Base-by-base conservation (phyloP, 1,140 invertebrate species). In the Adelges cooleyi region DNA sequence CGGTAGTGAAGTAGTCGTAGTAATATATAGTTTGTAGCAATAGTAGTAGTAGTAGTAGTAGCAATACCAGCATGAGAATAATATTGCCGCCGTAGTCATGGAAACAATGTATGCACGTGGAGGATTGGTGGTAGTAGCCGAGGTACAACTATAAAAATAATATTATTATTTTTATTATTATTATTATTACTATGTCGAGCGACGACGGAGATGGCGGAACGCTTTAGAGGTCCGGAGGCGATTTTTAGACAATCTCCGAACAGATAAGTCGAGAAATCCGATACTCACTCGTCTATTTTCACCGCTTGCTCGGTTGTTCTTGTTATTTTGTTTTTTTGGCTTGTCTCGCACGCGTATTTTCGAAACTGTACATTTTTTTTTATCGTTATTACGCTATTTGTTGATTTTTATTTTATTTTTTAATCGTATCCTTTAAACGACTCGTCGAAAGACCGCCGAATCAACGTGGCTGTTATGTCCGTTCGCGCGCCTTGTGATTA, bases 61-160 rank as follows among this genome's bases (percentile, higher is more conserved):
- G n/a, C n/a, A 33, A 33, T 33, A 33, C 5, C 29, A 11, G 5
- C 11, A 29, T 18, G 17, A n/a, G n/a, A n/a, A n/a, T n/a, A n/a
- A n/a, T n/a, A n/a, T 38, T 22, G 54, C 15, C 18, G 13, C 38
- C 22, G 40, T 29, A 23, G 40, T 59, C 38, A 3, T 59, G 40
- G n/a, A 59, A 59, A 59, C 54, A 59, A 59, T 59, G 40, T 59
- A 23, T 42, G 20, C 38, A 22, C 11, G 38, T 44, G 13, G 18
- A 20, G 13, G 9, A 53, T 38, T 36, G 20, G 4, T 18, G 2
- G 10, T 10, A 25, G 53, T 38, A n/a, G 13, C 36, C 8, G 23
- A 54, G 36, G 38, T 56, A 42, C 38, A 42, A 56, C 38, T 18
- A 40, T 56, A 56, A n/a, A n/a, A n/a, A n/a, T 25, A 56, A 40